Conservation (phyloP, 2,113 vertebrate genomes). For the Andinoacara biseriatus region DNA sequence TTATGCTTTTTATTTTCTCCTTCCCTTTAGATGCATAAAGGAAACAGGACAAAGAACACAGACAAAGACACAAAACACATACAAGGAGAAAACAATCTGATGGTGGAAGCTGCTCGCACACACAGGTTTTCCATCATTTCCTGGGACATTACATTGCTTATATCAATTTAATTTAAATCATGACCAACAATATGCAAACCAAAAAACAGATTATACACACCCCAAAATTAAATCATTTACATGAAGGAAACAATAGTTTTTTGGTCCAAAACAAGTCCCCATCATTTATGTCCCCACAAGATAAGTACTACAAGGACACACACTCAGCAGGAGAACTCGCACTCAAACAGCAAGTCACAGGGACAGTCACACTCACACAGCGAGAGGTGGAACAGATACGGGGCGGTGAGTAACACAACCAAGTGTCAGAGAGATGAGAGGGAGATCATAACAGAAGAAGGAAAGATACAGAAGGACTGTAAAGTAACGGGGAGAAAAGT, state of each 20-base stretch:
- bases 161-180: neutral
- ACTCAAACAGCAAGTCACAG: constrained; percentile 15
- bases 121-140: neutral
- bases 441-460: neutral
- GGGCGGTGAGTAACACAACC: neutral
- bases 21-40: constrained; percentile 22
- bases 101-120: constrained; percentile 11
- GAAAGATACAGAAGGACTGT: neutral
- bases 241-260: neutral
- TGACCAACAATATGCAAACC: neutral
- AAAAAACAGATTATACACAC: neutral
- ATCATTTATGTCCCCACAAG: neutral
- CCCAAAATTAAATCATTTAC: neutral
- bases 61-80: constrained; percentile 4
- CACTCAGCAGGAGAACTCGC: constrained; percentile 17
- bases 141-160: neutral
- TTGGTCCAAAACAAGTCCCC: neutral
- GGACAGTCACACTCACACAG: constrained; percentile 53
- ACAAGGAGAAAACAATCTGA: constrained; percentile 13
- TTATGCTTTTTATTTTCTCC: constrained; percentile 9
- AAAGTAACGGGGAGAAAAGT: neutral
- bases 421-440: constrained; percentile 2
- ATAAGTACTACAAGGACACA: neutral
- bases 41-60: constrained; percentile 14
- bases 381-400: constrained; percentile 2